A percentile compares a stretch with the other conserved stretches of the same genome.
These are phyloP conservation scores for Rhabdophis nuchalis DNA, from an alignment of 2,797 vertebrate genomes.

Conservation along the genomic window DNA sequence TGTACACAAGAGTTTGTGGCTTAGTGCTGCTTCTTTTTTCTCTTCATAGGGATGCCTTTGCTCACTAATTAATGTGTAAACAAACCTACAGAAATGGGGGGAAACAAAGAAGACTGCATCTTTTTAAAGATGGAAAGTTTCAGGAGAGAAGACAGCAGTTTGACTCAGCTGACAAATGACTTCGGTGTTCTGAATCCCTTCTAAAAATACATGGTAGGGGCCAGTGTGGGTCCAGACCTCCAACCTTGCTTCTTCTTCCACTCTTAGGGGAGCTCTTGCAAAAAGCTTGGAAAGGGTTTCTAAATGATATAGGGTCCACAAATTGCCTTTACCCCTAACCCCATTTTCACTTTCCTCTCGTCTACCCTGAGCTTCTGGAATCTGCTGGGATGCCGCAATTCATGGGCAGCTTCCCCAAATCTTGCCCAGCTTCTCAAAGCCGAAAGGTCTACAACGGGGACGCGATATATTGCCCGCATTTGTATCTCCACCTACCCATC, in stretches of 20 bases:
- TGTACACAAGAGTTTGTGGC: not conserved
- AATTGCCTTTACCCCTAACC: conserved; percentile 32
- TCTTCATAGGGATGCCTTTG: not conserved
- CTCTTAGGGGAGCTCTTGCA: no score
- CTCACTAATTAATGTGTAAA: not conserved
- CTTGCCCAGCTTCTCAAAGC: not conserved
- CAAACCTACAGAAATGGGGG: not conserved
- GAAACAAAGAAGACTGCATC: no score
- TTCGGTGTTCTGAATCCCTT: no score
- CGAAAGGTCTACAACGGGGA: not conserved
- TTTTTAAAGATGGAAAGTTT: not conserved
- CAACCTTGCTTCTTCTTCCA: not conserved
- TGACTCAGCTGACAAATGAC: not conserved
- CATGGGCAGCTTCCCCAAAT: no score
- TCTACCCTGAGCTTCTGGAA: conserved; percentile 90
- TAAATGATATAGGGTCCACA: not conserved
- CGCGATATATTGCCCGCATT: not conserved
- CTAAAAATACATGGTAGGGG: no score
- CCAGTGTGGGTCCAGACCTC: not conserved
- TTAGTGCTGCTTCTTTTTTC: not conserved
- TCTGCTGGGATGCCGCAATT: not conserved
- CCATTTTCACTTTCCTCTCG: conserved; percentile 95
- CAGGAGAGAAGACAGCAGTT: not conserved
- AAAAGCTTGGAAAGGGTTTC: no score
- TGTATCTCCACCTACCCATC: not conserved